Percentiles rank a stretch among this genome's conserved stretches.
phyloP scores from a whole-genome alignment of 2,797 vertebrate genomes.

The Lagorchestes hirsutus region DNA sequence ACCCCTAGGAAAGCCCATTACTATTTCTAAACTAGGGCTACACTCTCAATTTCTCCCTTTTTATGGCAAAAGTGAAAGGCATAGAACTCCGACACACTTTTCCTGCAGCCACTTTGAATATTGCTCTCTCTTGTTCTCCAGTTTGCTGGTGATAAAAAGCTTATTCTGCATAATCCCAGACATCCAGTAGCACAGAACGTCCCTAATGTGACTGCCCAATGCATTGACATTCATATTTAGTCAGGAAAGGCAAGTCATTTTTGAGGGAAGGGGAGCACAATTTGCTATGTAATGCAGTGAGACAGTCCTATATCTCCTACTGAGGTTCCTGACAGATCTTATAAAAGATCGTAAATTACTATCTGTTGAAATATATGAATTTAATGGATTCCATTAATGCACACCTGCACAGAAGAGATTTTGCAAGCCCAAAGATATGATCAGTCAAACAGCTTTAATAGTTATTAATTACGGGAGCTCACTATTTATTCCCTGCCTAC shows the following conservation, averaged over 20 bases:
- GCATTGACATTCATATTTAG: conserved; percentile 84
- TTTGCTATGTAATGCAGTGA: conserved; percentile 84
- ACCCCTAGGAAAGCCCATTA: conserved; percentile 35
- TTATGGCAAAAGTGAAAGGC: conserved; percentile 74
- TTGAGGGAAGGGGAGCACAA: conserved; percentile 69
- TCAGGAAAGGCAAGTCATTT: conserved; percentile 81
- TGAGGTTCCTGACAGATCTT: conserved; percentile 87
- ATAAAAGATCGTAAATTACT: conserved; percentile 88
- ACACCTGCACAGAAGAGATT: conserved; percentile 87
- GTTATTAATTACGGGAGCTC: conserved; percentile 86
- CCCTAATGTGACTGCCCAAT: conserved; percentile 74
- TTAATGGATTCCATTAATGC: conserved; percentile 89
- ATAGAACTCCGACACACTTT: conserved; percentile 75
- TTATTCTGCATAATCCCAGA: conserved; percentile 79
- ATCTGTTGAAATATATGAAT: conserved; percentile 89
- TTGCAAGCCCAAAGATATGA: conserved; percentile 84
- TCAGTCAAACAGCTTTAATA: conserved; percentile 88
- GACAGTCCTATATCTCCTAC: conserved; percentile 85
- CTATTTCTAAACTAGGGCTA: conserved; percentile 65
- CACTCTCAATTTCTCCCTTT: conserved; percentile 72
- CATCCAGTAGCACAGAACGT: conserved; percentile 37
- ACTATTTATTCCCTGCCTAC: conserved; percentile 82
- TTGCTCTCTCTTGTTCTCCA: conserved; percentile 71
- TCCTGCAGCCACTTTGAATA: conserved; percentile 78
- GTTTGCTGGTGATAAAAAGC: conserved; percentile 74